Evolutionary conservation across 2,888 invertebrate genomes (phyloP).

Genomic region (Eristalis arbustorum): DNA sequence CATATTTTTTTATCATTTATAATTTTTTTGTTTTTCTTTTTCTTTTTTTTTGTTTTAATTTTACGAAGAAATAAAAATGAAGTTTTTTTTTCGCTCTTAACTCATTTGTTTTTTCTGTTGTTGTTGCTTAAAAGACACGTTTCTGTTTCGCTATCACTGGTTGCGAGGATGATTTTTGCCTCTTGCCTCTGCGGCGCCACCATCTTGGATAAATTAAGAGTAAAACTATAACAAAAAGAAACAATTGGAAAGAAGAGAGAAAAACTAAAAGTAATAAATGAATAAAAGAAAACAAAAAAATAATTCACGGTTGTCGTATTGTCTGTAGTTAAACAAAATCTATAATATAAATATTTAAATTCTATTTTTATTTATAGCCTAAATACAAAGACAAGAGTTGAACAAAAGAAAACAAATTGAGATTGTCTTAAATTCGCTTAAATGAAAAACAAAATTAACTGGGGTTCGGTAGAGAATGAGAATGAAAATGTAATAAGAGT

Average conservation of each 20-base stretch:
- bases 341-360: slow-evolving; percentile 67
- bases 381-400: slow-evolving; percentile 16
- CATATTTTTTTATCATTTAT: slow-evolving; percentile 2
- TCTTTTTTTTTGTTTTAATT: slow-evolving; percentile 36
- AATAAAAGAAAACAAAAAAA: neutral
- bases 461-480: neutral
- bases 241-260: slow-evolving; percentile 12
- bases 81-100: slow-evolving; percentile 45
- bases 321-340: slow-evolving; percentile 67
- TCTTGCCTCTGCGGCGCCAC: neutral
- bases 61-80: slow-evolving; percentile 54
- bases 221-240: neutral
- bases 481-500: slow-evolving; percentile 11
- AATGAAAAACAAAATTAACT: slow-evolving; percentile 5
- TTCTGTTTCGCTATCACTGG: neutral
- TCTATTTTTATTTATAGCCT: slow-evolving; percentile 65
- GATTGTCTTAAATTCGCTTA: slow-evolving; percentile 45
- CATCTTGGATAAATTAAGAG: neutral
- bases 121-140: neutral
- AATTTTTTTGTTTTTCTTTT: neutral
- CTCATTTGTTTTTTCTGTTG: slow-evolving; percentile 28
- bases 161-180: neutral
- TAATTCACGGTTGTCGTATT: slow-evolving; percentile 66
- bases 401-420: slow-evolving; percentile 29
- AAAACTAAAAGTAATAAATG: neutral